These are phyloP conservation scores for Probosciger aterrimus DNA, from an alignment of 2,113 vertebrate genomes.

Conservation along the genomic window DNA sequence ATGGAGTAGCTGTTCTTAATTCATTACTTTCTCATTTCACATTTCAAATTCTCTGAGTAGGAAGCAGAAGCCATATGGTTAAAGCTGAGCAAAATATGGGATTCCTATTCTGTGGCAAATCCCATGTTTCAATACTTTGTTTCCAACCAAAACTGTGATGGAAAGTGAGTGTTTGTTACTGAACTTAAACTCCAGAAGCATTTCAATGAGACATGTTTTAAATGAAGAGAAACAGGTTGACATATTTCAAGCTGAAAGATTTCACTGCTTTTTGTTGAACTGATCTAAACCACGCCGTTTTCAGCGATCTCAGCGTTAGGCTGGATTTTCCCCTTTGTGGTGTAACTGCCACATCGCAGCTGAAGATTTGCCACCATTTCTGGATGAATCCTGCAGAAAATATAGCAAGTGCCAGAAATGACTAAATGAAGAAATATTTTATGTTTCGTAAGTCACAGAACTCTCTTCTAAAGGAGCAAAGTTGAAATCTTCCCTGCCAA, in stretches of 20 bases:
- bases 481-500: background rate
- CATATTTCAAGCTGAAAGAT: background rate
- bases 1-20: background rate
- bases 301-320: background rate
- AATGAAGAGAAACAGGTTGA: background rate
- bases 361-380: background rate
- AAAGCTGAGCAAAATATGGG: background rate
- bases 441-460: background rate
- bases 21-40: background rate
- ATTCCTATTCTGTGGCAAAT: background rate
- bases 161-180: constrained; percentile 8
- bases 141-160: background rate
- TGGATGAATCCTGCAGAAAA: background rate
- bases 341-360: background rate
- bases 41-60: background rate
- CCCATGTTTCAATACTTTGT: background rate
- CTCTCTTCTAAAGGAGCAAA: background rate
- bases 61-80: background rate
- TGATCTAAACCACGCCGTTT: background rate
- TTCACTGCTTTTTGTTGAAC: background rate
- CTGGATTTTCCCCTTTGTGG: background rate
- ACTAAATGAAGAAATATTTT: background rate
- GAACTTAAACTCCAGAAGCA: background rate
- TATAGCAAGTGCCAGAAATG: background rate
- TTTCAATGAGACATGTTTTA: background rate